Evolutionary conservation across 2,113 vertebrate genomes (phyloP), one percentile per base, ranked within the genome.

Genomic region (Telmatochromis sp.): DNA sequence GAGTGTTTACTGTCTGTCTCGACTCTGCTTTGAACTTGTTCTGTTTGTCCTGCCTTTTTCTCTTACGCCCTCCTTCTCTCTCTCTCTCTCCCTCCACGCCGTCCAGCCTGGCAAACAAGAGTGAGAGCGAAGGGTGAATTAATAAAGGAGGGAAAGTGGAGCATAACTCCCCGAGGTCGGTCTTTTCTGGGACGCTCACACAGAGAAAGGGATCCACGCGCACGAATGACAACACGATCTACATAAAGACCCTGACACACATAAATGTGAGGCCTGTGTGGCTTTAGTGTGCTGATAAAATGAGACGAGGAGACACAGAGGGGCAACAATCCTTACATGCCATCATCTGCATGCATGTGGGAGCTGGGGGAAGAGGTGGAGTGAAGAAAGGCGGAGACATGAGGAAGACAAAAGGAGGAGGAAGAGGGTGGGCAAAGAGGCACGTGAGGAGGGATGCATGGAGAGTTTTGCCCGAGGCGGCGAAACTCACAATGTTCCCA

Each of bases 131-230:
- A 87, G 93, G 93, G 95, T 96, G 92, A 96, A 96, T 96, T 93
- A 96, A 96, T 96, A 95, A 97, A 95, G 92, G 92, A 94, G 85
- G 15, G 81, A 95, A 96, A 97, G 93, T 97, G 87, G 97, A 97
- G 90, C 96, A 97, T 89, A 91, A 89, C 89, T 96, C 96, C 95
- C 96, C 55, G 79, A 94, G 96, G 96, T 95, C 92, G 3, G 90
- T 86, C 87, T 84, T 92, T 97, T 96, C 96, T 97, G 95, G 95
- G 96, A 95, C 93, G 81, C 91, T 89, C 92, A 93, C 92, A 92
- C 82, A 90, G 89, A 94, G 90, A 87, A 80, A 82, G 70, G 54
- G 54, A 80, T 37, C 37, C 80, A 82, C 49, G 80, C 75, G 63
- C 80, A 83, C 80, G 70, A 57, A 86, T 7, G 65, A 85, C 79